These are phyloP conservation scores for Chrysolina americana DNA, from an alignment of 2,888 invertebrate genomes.

Conservation along the genomic window DNA sequence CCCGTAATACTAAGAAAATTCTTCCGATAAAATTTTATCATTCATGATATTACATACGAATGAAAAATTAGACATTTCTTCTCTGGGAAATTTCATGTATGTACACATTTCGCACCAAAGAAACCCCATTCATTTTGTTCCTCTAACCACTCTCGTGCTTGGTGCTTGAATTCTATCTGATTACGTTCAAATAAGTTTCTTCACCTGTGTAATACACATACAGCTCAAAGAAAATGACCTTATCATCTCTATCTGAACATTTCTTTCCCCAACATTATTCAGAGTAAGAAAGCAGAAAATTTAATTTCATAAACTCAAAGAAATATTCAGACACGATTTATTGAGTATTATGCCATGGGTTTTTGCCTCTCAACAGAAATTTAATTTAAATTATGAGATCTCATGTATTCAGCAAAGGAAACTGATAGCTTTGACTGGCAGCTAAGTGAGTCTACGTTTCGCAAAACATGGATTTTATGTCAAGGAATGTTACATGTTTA, in stretches of 20 bases:
- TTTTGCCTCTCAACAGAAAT: constrained; percentile 19
- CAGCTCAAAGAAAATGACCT: constrained; percentile 24
- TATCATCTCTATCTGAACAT: constrained; percentile 17
- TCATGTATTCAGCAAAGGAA: constrained; percentile 21
- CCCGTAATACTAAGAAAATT: too few species aligned
- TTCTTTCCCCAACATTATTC: constrained; percentile 17
- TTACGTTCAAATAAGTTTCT: background rate
- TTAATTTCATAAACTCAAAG: constrained; percentile 28
- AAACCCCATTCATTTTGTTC: too few species aligned
- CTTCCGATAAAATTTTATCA: too few species aligned
- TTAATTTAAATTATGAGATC: constrained; percentile 22
- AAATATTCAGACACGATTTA: constrained; percentile 19
- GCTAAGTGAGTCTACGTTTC: constrained; percentile 1
- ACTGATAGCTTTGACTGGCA: constrained; percentile 23
- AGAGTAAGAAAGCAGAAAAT: constrained; percentile 29
- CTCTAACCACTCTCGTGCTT: background rate
- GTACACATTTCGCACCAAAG: too few species aligned
- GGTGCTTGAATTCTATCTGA: background rate
- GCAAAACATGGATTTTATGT: constrained; percentile 6
- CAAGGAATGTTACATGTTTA: background rate
- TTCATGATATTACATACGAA: too few species aligned
- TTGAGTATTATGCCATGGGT: constrained; percentile 23
- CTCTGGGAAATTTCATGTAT: too few species aligned
- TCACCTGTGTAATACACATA: constrained; percentile 9
- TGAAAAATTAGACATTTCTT: too few species aligned